Conservation (phyloP, 2,113 vertebrate genomes). For the Caretta caretta region DNA sequence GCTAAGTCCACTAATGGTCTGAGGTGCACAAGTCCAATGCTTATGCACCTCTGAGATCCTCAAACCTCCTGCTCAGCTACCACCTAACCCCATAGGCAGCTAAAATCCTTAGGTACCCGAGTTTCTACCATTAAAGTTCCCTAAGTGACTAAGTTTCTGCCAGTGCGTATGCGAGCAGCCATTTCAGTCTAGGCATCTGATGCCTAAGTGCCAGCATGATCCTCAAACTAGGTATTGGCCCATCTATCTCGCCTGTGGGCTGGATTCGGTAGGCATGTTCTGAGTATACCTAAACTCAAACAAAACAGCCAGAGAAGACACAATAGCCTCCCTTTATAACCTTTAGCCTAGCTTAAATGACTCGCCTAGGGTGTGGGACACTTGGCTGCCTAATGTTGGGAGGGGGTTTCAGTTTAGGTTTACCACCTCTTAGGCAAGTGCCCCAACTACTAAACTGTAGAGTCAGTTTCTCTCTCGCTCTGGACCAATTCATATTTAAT, state of each 20-base stretch:
- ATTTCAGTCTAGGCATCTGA: not conserved
- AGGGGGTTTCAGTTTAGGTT: not conserved
- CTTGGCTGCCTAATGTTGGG: not conserved
- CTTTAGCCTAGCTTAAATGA: not conserved
- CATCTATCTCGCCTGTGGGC: not conserved
- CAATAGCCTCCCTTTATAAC: not conserved
- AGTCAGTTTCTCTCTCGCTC: not conserved
- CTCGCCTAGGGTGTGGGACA: not conserved
- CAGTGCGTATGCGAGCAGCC: not conserved
- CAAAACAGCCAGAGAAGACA: not conserved
- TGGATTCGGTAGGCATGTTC: not conserved
- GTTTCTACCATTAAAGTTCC: not conserved
- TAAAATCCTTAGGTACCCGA: not conserved
- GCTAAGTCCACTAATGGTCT: not conserved
- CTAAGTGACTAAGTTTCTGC: not conserved
- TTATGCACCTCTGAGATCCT: not conserved
- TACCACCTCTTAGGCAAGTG: not conserved
- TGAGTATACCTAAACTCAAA: not conserved
- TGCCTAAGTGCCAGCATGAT: not conserved
- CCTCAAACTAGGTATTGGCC: not conserved
- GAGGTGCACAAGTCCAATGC: not conserved
- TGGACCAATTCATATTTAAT: not conserved
- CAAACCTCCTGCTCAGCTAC: too few species aligned
- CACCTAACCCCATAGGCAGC: not conserved
- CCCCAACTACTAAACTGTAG: not conserved